phyloP scores from a whole-genome alignment of 2,113 vertebrate species.

The Peromyscus maniculatus region DNA sequence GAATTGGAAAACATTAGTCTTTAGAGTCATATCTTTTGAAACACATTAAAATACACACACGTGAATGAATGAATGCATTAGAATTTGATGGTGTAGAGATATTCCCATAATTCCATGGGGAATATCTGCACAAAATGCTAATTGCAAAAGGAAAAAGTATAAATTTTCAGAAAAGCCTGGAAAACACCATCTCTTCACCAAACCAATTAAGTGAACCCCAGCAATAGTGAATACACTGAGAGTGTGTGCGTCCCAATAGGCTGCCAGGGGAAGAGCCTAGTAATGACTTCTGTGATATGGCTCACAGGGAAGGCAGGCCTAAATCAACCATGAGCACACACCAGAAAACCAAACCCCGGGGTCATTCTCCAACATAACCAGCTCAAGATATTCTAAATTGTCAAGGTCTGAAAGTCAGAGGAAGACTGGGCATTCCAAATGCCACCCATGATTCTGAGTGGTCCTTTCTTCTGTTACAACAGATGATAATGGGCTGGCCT shows the following conservation, averaged over 20 bases:
- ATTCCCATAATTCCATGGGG: not conserved
- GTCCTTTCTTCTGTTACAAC: not conserved
- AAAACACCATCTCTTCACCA: not conserved
- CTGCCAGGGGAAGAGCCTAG: not conserved
- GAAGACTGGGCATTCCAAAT: not conserved
- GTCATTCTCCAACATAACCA: not conserved
- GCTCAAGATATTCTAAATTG: not conserved
- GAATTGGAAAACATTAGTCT: not conserved
- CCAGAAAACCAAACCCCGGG: not conserved
- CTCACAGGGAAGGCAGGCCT: not conserved
- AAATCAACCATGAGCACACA: not conserved
- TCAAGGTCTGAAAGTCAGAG: not conserved
- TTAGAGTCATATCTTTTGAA: not conserved
- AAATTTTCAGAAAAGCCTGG: not conserved
- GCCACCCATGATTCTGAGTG: not conserved
- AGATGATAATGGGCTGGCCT: not conserved
- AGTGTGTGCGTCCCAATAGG: fast-evolving
- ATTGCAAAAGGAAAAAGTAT: not conserved
- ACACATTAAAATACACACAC: not conserved
- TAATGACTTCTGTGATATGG: fast-evolving
- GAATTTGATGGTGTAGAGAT: not conserved
- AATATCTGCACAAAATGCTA: not conserved
- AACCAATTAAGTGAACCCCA: not conserved
- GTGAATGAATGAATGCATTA: not conserved
- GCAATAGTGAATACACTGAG: not conserved